Evolutionary conservation across 2,797 vertebrate genomes (phyloP), one percentile per base, ranked within the genome.

Genomic region (Naso thynnoides): DNA sequence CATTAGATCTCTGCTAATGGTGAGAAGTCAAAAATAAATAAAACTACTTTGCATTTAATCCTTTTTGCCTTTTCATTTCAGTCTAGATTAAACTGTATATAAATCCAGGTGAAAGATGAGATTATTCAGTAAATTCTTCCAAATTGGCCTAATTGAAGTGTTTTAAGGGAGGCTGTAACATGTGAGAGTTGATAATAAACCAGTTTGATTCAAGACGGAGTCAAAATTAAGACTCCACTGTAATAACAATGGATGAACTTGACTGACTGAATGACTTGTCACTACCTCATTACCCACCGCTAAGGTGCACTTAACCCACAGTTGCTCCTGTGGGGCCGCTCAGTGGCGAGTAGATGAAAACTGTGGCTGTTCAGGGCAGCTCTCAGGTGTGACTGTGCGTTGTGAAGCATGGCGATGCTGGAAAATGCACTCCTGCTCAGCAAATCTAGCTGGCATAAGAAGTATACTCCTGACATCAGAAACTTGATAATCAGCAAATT

Each of bases 371-470:
- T 73, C 52, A 27, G 44, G 52, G 76, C 42, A 39, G 62, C 73
- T 85, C 65, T 89, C 65, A 60, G 70, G 78, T 84, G 82, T 73
- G 61, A 81, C 65, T 61, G 26, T 53, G 70, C 33, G 24, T 70
- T 58, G 45, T 71, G 80, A 77, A 67, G 66, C 72, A 33, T 59
- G 59, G 26, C 8, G 26, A 33, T 62, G 45, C 60, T 77, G 45
- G 33, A 41, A 55, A 42, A 19, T 15, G 4, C 61, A 27, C 33
- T 38, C 26, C 18, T 70, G 65, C 70, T 76, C 59, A 24, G 58
- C 56, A 59, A 80, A 59, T 36, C 31, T 27, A 21, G 15, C 48
- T 64, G 53, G 42, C 23, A 39, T 36, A 48, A 69, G 65, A 64
- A 71, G 29, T 69, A 36, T 26, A 44, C 63, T 29, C 41, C 4